phyloP scores from a whole-genome alignment of 2,797 vertebrate genomes.

The Manis pentadactyla region DNA sequence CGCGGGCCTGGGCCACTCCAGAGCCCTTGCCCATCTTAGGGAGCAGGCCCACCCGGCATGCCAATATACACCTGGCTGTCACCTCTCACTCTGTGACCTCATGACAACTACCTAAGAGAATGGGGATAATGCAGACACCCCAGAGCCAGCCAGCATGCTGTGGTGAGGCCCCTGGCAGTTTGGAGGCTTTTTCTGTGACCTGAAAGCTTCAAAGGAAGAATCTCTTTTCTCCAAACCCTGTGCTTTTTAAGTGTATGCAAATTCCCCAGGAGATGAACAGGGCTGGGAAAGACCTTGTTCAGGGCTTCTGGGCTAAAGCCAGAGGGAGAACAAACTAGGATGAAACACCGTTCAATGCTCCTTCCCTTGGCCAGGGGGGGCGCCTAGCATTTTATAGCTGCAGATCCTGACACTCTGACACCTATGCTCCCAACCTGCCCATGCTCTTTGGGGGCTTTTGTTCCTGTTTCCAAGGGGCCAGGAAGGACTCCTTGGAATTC shows the following conservation, averaged over 20 bases:
- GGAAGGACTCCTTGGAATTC: not conserved
- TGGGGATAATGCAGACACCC: too few relatives aligned
- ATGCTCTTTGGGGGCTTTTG: not conserved
- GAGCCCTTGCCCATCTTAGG: not conserved
- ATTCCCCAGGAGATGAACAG: not conserved
- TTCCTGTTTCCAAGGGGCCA: not conserved
- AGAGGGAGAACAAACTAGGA: not conserved
- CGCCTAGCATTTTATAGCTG: not conserved
- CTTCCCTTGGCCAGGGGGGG: not conserved
- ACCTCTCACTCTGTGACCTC: not conserved
- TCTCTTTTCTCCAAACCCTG: not conserved
- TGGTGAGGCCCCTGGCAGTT: not conserved
- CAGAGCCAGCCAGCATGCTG: not conserved
- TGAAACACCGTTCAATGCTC: not conserved
- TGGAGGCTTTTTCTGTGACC: not conserved
- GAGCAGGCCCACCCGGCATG: not conserved
- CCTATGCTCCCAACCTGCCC: not conserved
- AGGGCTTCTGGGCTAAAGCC: not conserved
- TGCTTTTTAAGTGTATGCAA: not conserved
- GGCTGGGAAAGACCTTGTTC: not conserved
- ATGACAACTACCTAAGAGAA: not conserved
- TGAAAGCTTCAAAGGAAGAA: not conserved
- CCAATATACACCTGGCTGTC: not conserved
- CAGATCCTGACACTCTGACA: not conserved
- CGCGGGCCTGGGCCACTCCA: not conserved